Conservation (phyloP, 2,888 invertebrate species). For the Hypercompe scribonia region DNA sequence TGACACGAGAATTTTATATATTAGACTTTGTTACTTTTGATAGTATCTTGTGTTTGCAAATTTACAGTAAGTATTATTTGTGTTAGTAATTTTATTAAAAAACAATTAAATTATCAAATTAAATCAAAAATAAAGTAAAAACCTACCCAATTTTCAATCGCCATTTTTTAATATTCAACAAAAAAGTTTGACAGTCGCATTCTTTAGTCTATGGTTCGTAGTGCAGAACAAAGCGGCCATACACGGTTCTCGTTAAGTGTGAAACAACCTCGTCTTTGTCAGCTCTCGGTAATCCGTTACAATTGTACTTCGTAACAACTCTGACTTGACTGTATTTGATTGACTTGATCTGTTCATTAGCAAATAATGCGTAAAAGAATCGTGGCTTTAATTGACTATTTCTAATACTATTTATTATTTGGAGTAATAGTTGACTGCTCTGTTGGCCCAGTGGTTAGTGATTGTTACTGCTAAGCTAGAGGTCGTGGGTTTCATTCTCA, state of each 20-base stretch:
- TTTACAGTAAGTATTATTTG: no score
- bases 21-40: no score
- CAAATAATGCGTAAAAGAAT: background rate
- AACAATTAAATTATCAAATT: no score
- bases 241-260: conserved; percentile 41
- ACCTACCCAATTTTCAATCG: background rate
- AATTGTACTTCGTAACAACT: background rate
- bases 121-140: no score
- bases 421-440: no score
- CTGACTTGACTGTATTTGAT: conserved; percentile 8
- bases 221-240: conserved; percentile 12
- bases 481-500: no score
- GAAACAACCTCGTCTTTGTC: conserved; percentile 40
- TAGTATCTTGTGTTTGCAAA: no score
- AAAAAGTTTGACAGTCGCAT: background rate
- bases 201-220: conserved; percentile 8
- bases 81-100: no score
- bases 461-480: no score
- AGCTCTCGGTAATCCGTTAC: conserved; percentile 42
- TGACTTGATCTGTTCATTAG: conserved; percentile 16
- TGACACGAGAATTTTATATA: no score
- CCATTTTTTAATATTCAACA: background rate
- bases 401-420: background rate
- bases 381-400: background rate
- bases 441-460: no score